A percentile compares a stretch with the other conserved stretches of the same genome.
These are phyloP conservation scores for Phyllopteryx taeniolatus DNA, from an alignment of 2,113 vertebrate species.

Conservation along the genomic window DNA sequence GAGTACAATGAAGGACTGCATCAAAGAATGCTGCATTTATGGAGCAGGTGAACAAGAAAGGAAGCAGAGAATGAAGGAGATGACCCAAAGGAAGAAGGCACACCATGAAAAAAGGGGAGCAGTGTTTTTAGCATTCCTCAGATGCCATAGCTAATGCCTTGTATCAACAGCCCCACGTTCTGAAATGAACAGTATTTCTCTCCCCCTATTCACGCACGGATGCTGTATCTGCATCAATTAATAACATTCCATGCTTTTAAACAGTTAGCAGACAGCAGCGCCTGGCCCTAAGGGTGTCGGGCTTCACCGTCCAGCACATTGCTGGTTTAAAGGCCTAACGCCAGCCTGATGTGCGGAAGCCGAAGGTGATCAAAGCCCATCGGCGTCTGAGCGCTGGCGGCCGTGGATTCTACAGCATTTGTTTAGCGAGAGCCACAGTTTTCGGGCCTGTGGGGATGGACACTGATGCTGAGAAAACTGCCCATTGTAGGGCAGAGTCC, in stretches of 20 bases:
- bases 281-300: conserved; percentile 52
- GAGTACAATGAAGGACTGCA: background rate
- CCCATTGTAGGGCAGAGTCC: conserved; percentile 77
- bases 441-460: conserved; percentile 74
- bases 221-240: conserved; percentile 86
- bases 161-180: conserved; percentile 81
- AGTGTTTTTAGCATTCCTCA: conserved; percentile 79
- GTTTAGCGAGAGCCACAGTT: conserved; percentile 80
- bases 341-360: conserved; percentile 95
- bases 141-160: conserved; percentile 87
- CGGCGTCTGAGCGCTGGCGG: conserved; percentile 78
- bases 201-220: conserved; percentile 83
- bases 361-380: conserved; percentile 91
- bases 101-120: conserved; percentile 27
- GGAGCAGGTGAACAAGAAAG: conserved; percentile 10
- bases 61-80: conserved; percentile 30
- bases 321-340: conserved; percentile 93
- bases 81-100: conserved; percentile 25
- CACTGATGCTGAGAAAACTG: conserved; percentile 86
- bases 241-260: conserved; percentile 93
- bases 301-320: conserved; percentile 57
- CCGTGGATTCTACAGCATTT: conserved; percentile 83
- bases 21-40: conserved; percentile 9
- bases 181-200: conserved; percentile 98
- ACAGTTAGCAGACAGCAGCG: conserved; percentile 82